A percentile compares a stretch with the other conserved stretches of the same genome.
phyloP scores from a whole-genome alignment of 2,797 vertebrate genomes.

The Florisuga fusca region DNA sequence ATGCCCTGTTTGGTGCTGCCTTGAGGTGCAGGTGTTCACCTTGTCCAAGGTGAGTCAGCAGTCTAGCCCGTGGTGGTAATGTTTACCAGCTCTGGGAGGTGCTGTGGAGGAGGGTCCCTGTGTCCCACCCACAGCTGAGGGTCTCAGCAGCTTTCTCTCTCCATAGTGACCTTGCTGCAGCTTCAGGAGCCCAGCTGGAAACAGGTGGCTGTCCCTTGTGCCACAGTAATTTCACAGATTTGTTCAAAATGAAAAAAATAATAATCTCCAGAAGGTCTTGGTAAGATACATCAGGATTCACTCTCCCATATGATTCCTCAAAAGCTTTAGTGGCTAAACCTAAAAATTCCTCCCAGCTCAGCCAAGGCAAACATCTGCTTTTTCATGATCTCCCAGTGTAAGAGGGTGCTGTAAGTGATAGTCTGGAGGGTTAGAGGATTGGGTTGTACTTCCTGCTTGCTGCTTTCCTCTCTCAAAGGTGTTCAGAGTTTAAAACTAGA shows the following conservation, averaged over 20 bases:
- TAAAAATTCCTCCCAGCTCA: neutral
- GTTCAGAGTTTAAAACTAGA: neutral
- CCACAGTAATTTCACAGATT: neutral
- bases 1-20: neutral
- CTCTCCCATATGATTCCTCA: neutral
- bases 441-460: neutral
- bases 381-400: neutral
- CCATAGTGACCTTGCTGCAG: fast-evolving
- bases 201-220: no score
- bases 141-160: neutral
- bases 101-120: neutral
- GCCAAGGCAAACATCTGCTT: neutral
- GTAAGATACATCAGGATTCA: neutral
- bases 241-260: neutral
- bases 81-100: neutral
- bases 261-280: neutral
- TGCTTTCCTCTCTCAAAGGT: neutral
- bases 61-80: neutral
- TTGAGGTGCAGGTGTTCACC: neutral
- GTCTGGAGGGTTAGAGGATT: neutral
- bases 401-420: neutral
- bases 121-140: neutral
- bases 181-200: neutral
- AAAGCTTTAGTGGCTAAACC: neutral
- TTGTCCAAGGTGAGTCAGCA: neutral